Evolutionary conservation across 1,140 invertebrate genomes (phyloP).

Genomic region (Euglossa dilemma): DNA sequence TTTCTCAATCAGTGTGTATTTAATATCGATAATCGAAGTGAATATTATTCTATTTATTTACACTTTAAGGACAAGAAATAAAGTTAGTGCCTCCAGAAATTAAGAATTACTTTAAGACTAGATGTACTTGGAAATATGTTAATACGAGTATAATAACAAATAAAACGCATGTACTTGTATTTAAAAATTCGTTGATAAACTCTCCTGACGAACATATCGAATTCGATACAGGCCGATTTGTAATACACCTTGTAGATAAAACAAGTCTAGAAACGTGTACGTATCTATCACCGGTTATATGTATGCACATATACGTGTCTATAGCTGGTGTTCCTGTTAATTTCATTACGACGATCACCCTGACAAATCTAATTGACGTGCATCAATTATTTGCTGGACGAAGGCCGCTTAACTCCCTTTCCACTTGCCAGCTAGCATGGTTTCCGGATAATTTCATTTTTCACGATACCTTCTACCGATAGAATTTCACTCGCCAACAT

Average conservation of each 20-base stretch:
- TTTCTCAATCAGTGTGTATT: too few species aligned
- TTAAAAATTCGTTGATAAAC: neutral
- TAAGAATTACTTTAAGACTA: too few species aligned
- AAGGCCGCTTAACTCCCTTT: conserved; percentile 72
- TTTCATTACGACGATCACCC: conserved; percentile 76
- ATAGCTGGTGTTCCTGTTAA: conserved; percentile 66
- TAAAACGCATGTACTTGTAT: neutral
- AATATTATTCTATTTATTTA: neutral
- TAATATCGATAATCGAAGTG: neutral
- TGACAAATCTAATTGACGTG: conserved; percentile 78
- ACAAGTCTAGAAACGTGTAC: conserved; percentile 12
- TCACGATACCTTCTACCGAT: conserved; percentile 48
- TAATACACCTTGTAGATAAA: conserved; percentile 35
- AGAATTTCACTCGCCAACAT: conserved; percentile 42
- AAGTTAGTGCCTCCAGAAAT: too few species aligned
- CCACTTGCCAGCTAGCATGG: conserved; percentile 57
- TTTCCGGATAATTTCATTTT: conserved; percentile 69
- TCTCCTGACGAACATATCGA: neutral
- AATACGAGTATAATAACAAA: neutral
- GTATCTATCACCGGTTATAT: conserved; percentile 33
- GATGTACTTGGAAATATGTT: too few species aligned
- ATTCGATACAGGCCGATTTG: neutral
- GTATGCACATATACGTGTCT: conserved; percentile 44
- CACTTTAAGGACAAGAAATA: too few species aligned
- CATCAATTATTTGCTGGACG: conserved; percentile 76